Base-by-base conservation (phyloP, 2,113 vertebrate species). In the Telmatochromis sp. region DNA sequence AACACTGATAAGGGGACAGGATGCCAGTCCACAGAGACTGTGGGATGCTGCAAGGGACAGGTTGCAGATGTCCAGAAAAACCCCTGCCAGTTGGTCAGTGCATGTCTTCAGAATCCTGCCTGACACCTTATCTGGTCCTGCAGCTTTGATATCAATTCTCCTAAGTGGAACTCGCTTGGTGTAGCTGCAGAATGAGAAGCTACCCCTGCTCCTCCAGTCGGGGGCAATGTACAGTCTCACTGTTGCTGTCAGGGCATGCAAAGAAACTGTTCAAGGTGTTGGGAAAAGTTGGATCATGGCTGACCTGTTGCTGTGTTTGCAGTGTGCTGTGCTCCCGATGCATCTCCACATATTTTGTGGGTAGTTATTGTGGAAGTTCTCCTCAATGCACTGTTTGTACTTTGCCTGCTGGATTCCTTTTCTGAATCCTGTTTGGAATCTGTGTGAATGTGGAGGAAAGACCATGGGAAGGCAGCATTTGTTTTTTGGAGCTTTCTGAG, bases 81-180 rank as follows among this genome's bases (percentile, higher is more conserved):
- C 2, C 21, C 53, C 53, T 23, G 21, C 53, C 53, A 55, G 21
- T 55, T 55, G 21, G 53, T 55, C 53, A 55, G 53, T 55, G 53
- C 53, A 26, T 55, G 2, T 55, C 21, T 23, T 55, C 53, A 55
- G 53, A 13, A 0, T 55, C 21, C 0, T 13, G 21, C 6, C 6
- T 55, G 53, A 55, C 53, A 55, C 53, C 53, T 55, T 26, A 55
- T 26, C 53, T 2, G 11, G 53, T 55, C 53, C 21, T 1, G 53
- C 11, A 55, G 53, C 53, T 13, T 7, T 55, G 53, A 55, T 23
- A 23, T 55, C 21, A 55, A 1, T 55, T 55, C 53, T 55, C 21
- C 11, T 23, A 55, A 55, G 21, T 23, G 53, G 53, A 55, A 55
- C 53, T 55, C 21, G 11, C 53, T 55, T 23, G 53, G 21, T 55